Evolutionary conservation across 2,113 vertebrate species (phyloP).

Genomic region (Clarias macrocephalus): DNA sequence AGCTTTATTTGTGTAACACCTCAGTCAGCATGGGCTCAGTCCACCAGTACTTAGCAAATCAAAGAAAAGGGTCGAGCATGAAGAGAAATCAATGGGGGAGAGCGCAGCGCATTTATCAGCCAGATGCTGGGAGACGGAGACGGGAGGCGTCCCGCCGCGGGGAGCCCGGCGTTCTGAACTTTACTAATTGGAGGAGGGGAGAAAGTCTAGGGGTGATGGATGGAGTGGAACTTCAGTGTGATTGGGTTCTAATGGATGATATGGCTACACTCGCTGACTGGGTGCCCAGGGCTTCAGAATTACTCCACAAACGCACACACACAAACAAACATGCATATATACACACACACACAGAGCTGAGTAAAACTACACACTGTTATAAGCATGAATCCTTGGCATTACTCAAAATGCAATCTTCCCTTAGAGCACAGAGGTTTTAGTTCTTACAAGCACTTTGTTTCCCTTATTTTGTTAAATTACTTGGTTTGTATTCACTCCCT

Average conservation of each 20-base stretch:
- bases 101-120: conserved; percentile 65
- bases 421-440: background rate
- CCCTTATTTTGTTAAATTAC: conserved; percentile 35
- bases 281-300: conserved; percentile 46
- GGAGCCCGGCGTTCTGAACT: conserved; percentile 54
- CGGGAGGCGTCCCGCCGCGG: conserved; percentile 50
- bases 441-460: conserved; percentile 30
- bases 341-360: background rate
- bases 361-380: conserved; percentile 14
- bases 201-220: conserved; percentile 55
- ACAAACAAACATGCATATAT: background rate
- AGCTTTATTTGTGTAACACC: conserved; percentile 47
- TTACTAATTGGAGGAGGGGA: conserved; percentile 50
- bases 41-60: conserved; percentile 69
- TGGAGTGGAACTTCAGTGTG: conserved; percentile 47
- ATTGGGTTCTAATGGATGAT: conserved; percentile 60
- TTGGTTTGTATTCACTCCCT: conserved; percentile 32
- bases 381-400: conserved; percentile 21
- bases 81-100: conserved; percentile 69
- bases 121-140: conserved; percentile 60
- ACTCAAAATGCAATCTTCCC: conserved; percentile 24
- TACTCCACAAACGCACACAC: conserved; percentile 32
- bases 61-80: conserved; percentile 60
- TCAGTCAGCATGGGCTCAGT: conserved; percentile 52
- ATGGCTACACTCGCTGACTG: conserved; percentile 37